Evolutionary conservation across 2,113 vertebrate genomes (phyloP).

Genomic region (Mionectes macconnelli): DNA sequence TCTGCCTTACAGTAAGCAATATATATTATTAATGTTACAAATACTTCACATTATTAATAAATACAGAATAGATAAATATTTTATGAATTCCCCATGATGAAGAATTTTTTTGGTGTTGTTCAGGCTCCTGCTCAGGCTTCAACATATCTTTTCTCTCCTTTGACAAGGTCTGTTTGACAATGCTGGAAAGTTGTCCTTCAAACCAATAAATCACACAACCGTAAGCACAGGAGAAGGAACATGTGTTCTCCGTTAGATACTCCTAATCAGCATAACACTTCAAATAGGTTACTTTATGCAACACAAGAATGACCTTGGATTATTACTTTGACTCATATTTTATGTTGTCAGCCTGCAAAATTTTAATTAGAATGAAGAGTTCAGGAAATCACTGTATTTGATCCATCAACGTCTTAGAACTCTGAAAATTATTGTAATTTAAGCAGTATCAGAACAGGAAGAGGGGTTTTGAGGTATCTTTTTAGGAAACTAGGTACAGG

Average conservation of each 20-base stretch:
- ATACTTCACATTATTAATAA: not conserved
- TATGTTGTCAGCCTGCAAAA: slow-evolving; percentile 54
- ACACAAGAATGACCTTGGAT: slow-evolving; percentile 65
- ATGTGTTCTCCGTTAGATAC: not conserved
- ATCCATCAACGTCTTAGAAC: not conserved
- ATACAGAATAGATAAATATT: not conserved
- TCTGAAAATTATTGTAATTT: slow-evolving; percentile 39
- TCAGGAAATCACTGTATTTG: slow-evolving; percentile 37
- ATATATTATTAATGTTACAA: not conserved
- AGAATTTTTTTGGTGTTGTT: not conserved
- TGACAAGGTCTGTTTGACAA: not conserved
- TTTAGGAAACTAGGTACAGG: not conserved
- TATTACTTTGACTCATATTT: slow-evolving; percentile 49
- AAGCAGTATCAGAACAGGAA: not conserved
- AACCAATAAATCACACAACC: not conserved
- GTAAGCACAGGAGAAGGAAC: not conserved
- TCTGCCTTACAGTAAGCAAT: not conserved
- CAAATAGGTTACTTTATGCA: slow-evolving; percentile 63
- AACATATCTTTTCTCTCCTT: not conserved
- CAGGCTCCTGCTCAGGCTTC: not conserved
- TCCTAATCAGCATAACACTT: slow-evolving; percentile 55
- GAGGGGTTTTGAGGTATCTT: not conserved
- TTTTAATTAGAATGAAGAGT: slow-evolving; percentile 65
- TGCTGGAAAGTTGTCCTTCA: not conserved
- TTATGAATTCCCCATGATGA: not conserved